phyloP scores from a whole-genome alignment of 2,797 vertebrate species.

The Arnoldichthys spilopterus region DNA sequence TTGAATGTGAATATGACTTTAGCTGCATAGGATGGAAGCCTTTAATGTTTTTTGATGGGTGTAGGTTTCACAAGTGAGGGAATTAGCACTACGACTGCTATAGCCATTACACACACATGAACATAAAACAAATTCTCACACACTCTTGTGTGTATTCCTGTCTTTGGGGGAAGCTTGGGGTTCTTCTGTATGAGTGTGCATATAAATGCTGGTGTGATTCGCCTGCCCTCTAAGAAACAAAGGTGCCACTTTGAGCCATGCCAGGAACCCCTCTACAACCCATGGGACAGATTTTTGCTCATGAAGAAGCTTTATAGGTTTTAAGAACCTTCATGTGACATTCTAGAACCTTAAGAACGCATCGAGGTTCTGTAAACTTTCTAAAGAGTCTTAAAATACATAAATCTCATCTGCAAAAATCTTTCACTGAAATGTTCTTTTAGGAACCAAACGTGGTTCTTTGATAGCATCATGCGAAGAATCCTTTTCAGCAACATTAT shows the following conservation, averaged over 20 bases:
- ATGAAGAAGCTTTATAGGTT: too few relatives aligned
- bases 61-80: background rate
- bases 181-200: background rate
- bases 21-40: background rate
- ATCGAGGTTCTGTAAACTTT: too few relatives aligned
- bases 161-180: background rate
- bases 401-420: too few relatives aligned
- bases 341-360: too few relatives aligned
- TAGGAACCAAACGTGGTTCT: too few relatives aligned
- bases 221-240: too few relatives aligned
- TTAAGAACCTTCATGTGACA: too few relatives aligned
- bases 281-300: background rate
- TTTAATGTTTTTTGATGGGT: background rate
- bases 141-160: background rate
- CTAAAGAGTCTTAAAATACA: too few relatives aligned
- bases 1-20: slow-evolving; percentile 13
- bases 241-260: too few relatives aligned
- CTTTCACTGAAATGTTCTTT: too few relatives aligned
- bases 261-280: background rate
- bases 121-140: background rate
- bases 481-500: too few relatives aligned
- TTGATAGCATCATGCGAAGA: too few relatives aligned
- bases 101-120: background rate
- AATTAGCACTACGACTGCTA: background rate
- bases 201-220: background rate